Base-by-base conservation (phyloP, 2,113 vertebrate species). In the Neoarius graeffei region DNA sequence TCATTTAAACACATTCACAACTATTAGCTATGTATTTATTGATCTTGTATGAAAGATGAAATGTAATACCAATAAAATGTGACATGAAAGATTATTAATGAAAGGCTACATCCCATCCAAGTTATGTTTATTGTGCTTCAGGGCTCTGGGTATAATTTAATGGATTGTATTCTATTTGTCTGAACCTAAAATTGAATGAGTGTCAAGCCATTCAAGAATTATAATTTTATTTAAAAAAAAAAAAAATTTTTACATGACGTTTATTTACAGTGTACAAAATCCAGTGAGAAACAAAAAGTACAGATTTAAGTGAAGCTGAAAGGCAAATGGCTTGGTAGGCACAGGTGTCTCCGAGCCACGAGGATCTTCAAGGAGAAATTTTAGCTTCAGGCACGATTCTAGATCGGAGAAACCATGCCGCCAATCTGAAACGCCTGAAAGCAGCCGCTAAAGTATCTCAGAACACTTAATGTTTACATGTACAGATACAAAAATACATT, bases 21-120 rank as follows among this genome's bases (percentile, higher is more conserved):
- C 95, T 95, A 94, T 95, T 92, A 95, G 81, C 95, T 94, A 88
- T 93, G 89, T 95, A 96, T 96, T 94, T 96, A 95, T 81, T 96
- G 85, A 96, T 93, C 95, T 96, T 96, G 96, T 96, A 95, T 95
- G 88, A 88, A 88, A 90, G 86, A 85, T 85, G 59, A 90, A 90
- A 84, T 86, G 86, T 91, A 91, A 89, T 91, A 91, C 85, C 80
- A 91, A 91, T 88, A 90, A 91, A 91, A 90, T 82, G 86, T 89
- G 80, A 90, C 77, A 89, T 85, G 83, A 88, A 90, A 84, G 50
- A 87, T 67, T 79, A 89, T 79, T 84, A 64, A 83, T 79, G 50
- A 80, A 66, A 73, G 25, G 59, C 42, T 15, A 81, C 27, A 48
- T 80, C 14, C 1, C 8, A 17, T 57, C 5, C 5, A 62, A 10